These are phyloP conservation scores for Branchipolynoe longqiensis DNA, from an alignment of 2,888 invertebrate genomes.

Conservation along the genomic window DNA sequence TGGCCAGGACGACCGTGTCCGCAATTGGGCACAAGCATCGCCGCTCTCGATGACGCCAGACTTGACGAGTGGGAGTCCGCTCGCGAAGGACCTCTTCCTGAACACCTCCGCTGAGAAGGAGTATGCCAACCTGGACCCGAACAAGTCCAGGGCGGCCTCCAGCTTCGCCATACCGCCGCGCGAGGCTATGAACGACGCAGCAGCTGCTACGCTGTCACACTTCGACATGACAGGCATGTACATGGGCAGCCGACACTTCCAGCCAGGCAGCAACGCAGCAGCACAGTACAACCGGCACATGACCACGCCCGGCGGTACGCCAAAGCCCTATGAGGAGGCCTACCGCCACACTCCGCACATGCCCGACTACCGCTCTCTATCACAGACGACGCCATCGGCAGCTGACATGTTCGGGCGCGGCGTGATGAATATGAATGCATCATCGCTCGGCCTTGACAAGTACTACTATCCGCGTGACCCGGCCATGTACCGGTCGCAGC, in stretches of 20 bases:
- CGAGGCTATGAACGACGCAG: conserved; percentile 43
- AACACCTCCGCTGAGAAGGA: conserved; percentile 51
- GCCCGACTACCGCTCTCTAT: conserved; percentile 76
- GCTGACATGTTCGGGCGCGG: conserved; percentile 75
- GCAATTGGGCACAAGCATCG: conserved; percentile 64
- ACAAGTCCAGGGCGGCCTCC: conserved; percentile 50
- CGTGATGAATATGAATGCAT: conserved; percentile 74
- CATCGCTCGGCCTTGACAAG: conserved; percentile 78
- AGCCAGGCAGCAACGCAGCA: conserved; percentile 58
- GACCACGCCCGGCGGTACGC: conserved; percentile 60
- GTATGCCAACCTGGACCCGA: conserved; percentile 48
- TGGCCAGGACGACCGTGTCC: conserved; percentile 63
- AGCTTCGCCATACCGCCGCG: conserved; percentile 28
- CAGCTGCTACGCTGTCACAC: conserved; percentile 38
- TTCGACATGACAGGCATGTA: conserved; percentile 63
- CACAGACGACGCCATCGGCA: conserved; percentile 71
- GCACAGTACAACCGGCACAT: conserved; percentile 47
- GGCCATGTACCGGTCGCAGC: conserved; percentile 79
- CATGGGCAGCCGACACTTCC: conserved; percentile 63
- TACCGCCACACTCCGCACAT: conserved; percentile 72
- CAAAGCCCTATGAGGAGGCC: conserved; percentile 79
- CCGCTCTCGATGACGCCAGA: conserved; percentile 64
- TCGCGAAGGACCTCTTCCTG: conserved; percentile 56
- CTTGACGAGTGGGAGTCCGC: conserved; percentile 52
- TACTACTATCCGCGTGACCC: conserved; percentile 78